Evolutionary conservation across 2,113 vertebrate species (phyloP).

Genomic region (Oreochromis spilurus): DNA sequence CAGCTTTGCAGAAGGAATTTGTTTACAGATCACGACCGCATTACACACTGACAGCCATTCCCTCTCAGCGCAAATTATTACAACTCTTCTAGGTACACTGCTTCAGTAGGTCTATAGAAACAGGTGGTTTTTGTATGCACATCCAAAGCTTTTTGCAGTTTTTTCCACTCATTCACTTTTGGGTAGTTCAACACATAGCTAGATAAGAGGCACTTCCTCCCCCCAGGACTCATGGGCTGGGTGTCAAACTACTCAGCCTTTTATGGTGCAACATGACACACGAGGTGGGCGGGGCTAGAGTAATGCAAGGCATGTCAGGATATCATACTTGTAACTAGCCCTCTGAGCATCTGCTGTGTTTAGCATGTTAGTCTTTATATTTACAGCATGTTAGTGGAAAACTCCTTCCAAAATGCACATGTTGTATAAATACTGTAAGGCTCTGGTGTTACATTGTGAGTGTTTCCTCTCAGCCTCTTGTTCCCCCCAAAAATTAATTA

Average conservation of each 20-base stretch:
- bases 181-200: not conserved
- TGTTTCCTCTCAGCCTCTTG: not conserved
- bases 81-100: not conserved
- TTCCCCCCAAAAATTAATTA: not conserved
- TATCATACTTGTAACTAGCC: not conserved
- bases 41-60: not conserved
- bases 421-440: not conserved
- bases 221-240: not conserved
- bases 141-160: not conserved
- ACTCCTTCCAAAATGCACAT: not conserved
- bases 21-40: constrained; percentile 15
- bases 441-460: not conserved
- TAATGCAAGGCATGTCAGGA: not conserved
- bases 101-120: not conserved
- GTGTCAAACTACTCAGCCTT: not conserved
- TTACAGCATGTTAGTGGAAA: not conserved
- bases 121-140: not conserved
- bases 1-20: constrained; percentile 4
- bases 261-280: not conserved
- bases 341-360: not conserved
- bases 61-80: not conserved
- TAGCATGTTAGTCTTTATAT: not conserved
- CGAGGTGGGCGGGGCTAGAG: not conserved
- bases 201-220: not conserved
- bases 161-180: not conserved